Evolutionary conservation across 2,797 vertebrate species (phyloP), one percentile per base, ranked within the genome.

Genomic region (Spondyliosoma cantharus): DNA sequence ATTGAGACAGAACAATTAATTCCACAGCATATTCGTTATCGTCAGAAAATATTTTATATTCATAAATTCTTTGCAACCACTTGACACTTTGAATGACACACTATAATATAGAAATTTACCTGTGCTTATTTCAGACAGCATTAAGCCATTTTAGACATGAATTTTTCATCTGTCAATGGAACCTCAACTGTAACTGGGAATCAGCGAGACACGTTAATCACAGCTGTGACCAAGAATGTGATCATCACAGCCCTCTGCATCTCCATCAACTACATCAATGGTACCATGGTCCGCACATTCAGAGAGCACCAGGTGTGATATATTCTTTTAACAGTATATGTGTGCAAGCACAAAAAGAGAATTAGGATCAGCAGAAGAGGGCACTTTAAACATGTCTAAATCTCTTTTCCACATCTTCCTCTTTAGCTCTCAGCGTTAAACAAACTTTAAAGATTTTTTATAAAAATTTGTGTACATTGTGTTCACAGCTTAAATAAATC

Each of bases 181-280:
- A 49, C 64, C 11, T 29, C 7, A 0, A 3, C 7, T 8, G 49
- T 13, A 2, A 1, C 29, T 12, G 15, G 2, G 5, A 24, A 0
- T 11, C 20, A 37, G 17, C 8, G 57, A 1, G 82, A 90, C 52
- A 37, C n/a, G 5, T 86, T 91, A 27, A 43, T 53, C n/a, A 42
- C 66, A 16, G 86, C 85, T 5, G 45, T 94, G 70, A 73, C 71
- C 57, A 94, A 90, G 59, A 94, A 94, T 45, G 25, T 93, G 20
- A 73, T 92, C 0, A 75, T 90, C 43, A 78, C 89, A 24, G 57
- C 22, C 1, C 87, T 95, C 66, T 91, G 89, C 46, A 61, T 93
- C 57, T 70, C 74, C 62, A 94, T 94, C 9, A 92, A 88, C 84
- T 92, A 82, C 77, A 89, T 94, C 76, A 95, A 94, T 17, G 83